Conservation (phyloP, 2,113 vertebrate species). For the Callithrix jacchus region DNA sequence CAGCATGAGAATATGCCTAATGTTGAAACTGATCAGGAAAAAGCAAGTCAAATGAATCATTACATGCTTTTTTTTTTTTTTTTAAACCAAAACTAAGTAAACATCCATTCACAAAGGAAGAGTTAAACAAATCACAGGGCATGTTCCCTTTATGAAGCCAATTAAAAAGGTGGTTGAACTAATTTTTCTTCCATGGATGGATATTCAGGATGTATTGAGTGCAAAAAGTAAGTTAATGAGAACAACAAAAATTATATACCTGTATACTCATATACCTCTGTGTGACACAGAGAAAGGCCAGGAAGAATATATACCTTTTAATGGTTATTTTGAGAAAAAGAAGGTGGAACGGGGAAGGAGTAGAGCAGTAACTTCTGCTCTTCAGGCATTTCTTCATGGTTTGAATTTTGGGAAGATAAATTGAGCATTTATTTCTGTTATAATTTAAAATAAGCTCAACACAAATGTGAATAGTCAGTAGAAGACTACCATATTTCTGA, state of each 20-base stretch:
- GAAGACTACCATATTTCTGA: background rate
- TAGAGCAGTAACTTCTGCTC: background rate
- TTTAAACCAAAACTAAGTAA: background rate
- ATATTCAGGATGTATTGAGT: background rate
- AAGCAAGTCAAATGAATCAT: background rate
- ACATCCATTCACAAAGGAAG: background rate
- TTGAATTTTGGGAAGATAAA: background rate
- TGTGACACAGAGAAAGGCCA: background rate
- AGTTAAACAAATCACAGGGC: background rate
- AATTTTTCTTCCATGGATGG: background rate
- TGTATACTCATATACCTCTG: background rate
- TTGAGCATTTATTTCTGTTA: background rate
- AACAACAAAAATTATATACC: background rate
- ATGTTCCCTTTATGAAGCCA: background rate
- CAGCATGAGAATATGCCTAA: background rate
- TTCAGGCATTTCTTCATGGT: background rate
- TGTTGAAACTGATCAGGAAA: background rate
- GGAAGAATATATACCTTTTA: background rate
- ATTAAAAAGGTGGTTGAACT: background rate
- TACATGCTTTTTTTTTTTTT: background rate
- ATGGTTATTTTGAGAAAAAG: background rate
- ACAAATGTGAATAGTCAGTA: background rate
- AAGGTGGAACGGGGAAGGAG: background rate
- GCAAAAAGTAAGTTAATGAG: background rate
- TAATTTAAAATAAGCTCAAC: conserved; percentile 34